Evolutionary conservation across 2,888 invertebrate species (phyloP).

Genomic region (Falcaria lacertinaria): DNA sequence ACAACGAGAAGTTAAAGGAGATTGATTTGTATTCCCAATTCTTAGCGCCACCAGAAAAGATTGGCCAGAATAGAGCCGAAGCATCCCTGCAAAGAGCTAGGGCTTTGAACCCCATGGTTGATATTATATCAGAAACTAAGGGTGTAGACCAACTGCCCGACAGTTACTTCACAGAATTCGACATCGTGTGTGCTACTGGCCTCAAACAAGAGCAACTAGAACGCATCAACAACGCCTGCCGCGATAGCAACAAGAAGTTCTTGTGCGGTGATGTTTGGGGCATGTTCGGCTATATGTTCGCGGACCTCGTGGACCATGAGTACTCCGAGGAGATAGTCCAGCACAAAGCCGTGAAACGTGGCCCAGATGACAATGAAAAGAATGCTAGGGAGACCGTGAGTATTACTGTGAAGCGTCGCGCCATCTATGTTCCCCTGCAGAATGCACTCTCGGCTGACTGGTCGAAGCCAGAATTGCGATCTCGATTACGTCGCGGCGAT

Average conservation of each 20-base stretch:
- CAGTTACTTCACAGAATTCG: constrained; percentile 86
- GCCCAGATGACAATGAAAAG: constrained; percentile 79
- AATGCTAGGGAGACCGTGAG: constrained; percentile 69
- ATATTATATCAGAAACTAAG: constrained; percentile 84
- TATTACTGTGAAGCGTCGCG: constrained; percentile 82
- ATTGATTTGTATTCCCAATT: constrained; percentile 92
- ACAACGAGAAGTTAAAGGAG: constrained; percentile 84
- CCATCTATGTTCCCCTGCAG: constrained; percentile 84
- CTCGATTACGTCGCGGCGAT: constrained; percentile 83
- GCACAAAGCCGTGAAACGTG: constrained; percentile 73
- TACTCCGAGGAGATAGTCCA: constrained; percentile 73
- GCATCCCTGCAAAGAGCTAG: constrained; percentile 88
- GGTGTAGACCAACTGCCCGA: constrained; percentile 83
- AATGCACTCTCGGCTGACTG: constrained; percentile 84
- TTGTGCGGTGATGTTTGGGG: constrained; percentile 96
- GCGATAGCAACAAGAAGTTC: constrained; percentile 88
- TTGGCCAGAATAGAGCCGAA: constrained; percentile 93
- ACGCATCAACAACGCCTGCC: constrained; percentile 87
- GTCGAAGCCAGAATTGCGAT: constrained; percentile 77
- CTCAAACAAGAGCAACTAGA: constrained; percentile 85
- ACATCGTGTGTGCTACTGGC: constrained; percentile 91
- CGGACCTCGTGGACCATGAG: constrained; percentile 91
- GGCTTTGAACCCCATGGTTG: constrained; percentile 96
- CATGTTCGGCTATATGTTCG: constrained; percentile 93
- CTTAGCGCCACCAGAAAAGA: constrained; percentile 83